Evolutionary conservation across 2,797 vertebrate genomes (phyloP), one percentile per base, ranked within the genome.

Genomic region (Tinamus major): DNA sequence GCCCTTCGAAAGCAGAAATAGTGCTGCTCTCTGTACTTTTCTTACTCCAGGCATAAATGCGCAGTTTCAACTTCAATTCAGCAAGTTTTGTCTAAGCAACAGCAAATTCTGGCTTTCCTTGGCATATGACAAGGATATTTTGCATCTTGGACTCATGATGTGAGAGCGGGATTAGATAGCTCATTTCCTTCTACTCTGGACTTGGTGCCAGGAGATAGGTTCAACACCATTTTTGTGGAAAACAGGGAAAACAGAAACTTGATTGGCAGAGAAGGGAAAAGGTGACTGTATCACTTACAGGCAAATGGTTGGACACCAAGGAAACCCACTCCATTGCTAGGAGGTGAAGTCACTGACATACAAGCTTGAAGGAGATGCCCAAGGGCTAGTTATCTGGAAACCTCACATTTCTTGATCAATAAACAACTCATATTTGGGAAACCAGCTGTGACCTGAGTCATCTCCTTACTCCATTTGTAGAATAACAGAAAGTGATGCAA

Each of bases 391-490:
- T 58, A 61, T 84, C 39, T 62, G 84, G 55, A 84, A 93, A 85
- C 33, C 44, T 31, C 33, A 24, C 13, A 9, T 62, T 83, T 89
- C 72, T 80, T 44, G 44, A 78, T 55, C 41, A 67, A 55, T 70
- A n/a, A 61, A 65, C 41, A 90, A 69, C 46, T 33, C 37, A 2
- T 71, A 46, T 94, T 95, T 94, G 89, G 88, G 90, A 96, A 94
- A 92, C 48, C 84, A 85, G 62, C 90, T 80, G 93, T 41, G 86
- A 89, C n/a, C 86, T 94, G 93, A 96, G 84, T 94, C 95, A 96
- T 93, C 90, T 78, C 83, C 80, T 79, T 59, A 0, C 69, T 90
- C 91, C 88, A 90, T 95, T 90, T 95, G 93, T 61, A 64, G 93
- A 82, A 41, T 67, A 82, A 82, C 37, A 48, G 59, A 51, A 89